phyloP scores from a whole-genome alignment of 2,113 vertebrate genomes.

The Carassius auratus region DNA sequence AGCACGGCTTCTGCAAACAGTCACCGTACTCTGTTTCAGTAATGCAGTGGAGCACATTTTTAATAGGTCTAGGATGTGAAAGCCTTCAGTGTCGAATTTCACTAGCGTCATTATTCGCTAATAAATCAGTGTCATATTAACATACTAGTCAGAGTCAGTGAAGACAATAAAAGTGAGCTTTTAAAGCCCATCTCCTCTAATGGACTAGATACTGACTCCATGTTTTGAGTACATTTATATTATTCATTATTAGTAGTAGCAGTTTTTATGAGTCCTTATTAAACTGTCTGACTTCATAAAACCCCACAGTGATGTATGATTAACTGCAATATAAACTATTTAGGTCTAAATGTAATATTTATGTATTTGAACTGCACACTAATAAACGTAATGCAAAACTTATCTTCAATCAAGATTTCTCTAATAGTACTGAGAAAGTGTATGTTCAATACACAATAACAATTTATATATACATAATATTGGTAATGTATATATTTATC shows the following conservation, averaged over 20 bases:
- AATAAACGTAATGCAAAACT: neutral
- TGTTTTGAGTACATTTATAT: conserved; percentile 12
- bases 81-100: conserved; percentile 57
- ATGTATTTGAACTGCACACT: neutral
- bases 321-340: neutral
- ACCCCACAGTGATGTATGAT: neutral
- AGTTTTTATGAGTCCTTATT: conserved; percentile 23
- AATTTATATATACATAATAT: neutral
- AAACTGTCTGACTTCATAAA: neutral
- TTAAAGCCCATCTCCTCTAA: conserved; percentile 61
- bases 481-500: neutral
- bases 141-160: conserved; percentile 59
- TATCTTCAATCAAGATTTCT: neutral
- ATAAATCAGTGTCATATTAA: conserved; percentile 65
- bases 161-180: conserved; percentile 54
- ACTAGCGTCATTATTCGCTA: conserved; percentile 64
- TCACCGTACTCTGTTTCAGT: neutral
- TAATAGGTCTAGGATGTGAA: conserved; percentile 17
- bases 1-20: too few species aligned
- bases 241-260: neutral
- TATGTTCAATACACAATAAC: neutral
- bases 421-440: neutral
- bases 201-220: conserved; percentile 43
- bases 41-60: neutral
- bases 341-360: neutral